Percentiles rank a stretch among this genome's conserved stretches.
These are phyloP conservation scores for Creontiades dilutus DNA, from an alignment of 2,888 invertebrate genomes.

Conservation along the genomic window DNA sequence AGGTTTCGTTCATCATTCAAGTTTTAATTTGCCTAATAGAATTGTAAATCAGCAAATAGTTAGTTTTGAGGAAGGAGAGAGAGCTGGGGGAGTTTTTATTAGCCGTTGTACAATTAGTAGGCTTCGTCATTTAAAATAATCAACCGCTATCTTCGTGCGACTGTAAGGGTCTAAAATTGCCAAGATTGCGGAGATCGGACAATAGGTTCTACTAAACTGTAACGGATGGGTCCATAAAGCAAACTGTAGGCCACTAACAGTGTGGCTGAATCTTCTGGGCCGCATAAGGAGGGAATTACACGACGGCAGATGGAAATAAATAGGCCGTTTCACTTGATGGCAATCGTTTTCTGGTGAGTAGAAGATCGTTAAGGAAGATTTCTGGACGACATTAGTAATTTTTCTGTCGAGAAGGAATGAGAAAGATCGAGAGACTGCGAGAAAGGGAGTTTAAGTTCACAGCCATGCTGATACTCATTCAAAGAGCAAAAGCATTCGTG, in stretches of 20 bases:
- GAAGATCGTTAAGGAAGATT: background rate
- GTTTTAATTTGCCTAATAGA: too few species aligned
- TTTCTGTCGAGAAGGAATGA: conserved; percentile 1
- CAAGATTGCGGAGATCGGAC: background rate
- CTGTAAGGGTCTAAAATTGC: too few species aligned
- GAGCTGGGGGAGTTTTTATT: too few species aligned
- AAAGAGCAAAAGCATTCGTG: too few species aligned
- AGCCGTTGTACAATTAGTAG: too few species aligned
- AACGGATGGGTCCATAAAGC: conserved; percentile 22
- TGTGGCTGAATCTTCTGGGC: background rate
- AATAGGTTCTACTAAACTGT: background rate
- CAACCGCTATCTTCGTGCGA: too few species aligned
- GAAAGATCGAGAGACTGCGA: background rate
- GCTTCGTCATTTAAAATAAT: too few species aligned
- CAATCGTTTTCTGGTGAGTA: conserved; percentile 23
- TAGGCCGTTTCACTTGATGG: conserved; percentile 27
- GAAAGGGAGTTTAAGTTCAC: too few species aligned
- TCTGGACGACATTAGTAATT: conserved; percentile 14
- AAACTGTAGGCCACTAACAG: background rate
- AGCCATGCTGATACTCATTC: too few species aligned
- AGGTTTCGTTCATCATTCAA: too few species aligned
- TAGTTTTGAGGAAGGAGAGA: too few species aligned
- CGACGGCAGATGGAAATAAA: conserved; percentile 18
- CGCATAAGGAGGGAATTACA: background rate
- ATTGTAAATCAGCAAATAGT: too few species aligned